A percentile compares a stretch with the other conserved stretches of the same genome.
Conservation (phyloP, 2,888 invertebrate genomes). For the Cartodere bifasciata region DNA sequence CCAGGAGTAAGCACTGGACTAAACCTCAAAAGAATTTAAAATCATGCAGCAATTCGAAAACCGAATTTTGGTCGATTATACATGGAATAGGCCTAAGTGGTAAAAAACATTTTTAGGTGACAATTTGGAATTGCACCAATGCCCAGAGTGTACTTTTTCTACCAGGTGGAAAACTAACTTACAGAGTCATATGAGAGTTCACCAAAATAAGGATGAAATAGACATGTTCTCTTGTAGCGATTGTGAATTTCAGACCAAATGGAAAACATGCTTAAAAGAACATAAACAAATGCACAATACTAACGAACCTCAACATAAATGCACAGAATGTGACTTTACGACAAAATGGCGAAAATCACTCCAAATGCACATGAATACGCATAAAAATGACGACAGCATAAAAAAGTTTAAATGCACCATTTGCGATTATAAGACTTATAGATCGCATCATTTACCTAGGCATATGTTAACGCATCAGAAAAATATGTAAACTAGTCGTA, state of each 20-base stretch:
- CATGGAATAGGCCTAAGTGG: too few species aligned
- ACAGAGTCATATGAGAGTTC: slow-evolving; percentile 10
- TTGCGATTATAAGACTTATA: slow-evolving; percentile 11
- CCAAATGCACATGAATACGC: slow-evolving; percentile 10
- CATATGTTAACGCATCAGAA: slow-evolving; percentile 11
- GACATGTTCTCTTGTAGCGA: slow-evolving; percentile 10
- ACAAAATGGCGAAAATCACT: slow-evolving; percentile 12
- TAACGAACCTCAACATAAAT: slow-evolving; percentile 9
- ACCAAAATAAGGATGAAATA: slow-evolving; percentile 8
- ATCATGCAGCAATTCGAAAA: too few species aligned
- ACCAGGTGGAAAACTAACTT: slow-evolving; percentile 12
- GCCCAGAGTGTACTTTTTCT: slow-evolving; percentile 9
- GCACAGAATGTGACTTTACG: slow-evolving; percentile 9
- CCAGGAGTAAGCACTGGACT: too few species aligned
- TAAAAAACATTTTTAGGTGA: too few species aligned
- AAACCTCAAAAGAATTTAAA: too few species aligned
- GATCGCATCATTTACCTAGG: slow-evolving; percentile 11
- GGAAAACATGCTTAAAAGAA: slow-evolving; percentile 11
- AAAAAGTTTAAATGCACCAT: slow-evolving; percentile 11
- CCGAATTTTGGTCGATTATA: too few species aligned
- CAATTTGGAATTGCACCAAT: too few species aligned
- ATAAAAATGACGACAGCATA: slow-evolving; percentile 10
- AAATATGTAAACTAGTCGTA: too few species aligned
- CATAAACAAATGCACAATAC: slow-evolving; percentile 12
- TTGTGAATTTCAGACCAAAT: slow-evolving; percentile 9